Conservation (phyloP, 2,113 vertebrate species). For the Amphilophus citrinellus region DNA sequence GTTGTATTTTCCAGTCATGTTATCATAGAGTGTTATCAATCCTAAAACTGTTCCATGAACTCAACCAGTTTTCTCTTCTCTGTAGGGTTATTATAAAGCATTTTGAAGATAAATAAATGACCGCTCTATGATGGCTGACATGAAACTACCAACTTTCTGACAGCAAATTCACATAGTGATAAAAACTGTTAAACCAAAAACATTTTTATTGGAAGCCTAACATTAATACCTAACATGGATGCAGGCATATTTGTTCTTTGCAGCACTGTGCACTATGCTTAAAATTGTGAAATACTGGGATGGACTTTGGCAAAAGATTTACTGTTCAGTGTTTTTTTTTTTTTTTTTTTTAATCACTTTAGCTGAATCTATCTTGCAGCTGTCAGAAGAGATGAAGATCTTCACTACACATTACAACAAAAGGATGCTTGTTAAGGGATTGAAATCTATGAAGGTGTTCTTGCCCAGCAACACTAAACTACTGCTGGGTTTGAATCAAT, state of each 20-base stretch:
- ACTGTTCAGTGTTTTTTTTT: neutral
- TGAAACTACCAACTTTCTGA: neutral
- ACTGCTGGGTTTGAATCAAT: neutral
- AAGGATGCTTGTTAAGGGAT: neutral
- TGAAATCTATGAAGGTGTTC: neutral
- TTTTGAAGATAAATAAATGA: neutral
- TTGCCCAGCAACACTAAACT: neutral
- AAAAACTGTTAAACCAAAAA: neutral
- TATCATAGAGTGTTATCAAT: neutral
- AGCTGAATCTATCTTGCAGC: neutral
- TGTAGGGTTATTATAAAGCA: neutral
- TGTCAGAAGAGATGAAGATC: neutral
- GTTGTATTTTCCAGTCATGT: neutral
- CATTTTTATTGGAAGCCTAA: neutral
- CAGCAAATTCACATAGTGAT: neutral
- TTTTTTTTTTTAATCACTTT: neutral
- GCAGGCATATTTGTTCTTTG: neutral
- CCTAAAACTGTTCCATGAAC: neutral
- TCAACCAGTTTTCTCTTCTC: rapidly evolving
- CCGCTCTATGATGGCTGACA: rapidly evolving
- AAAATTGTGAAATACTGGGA: neutral
- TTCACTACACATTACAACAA: neutral
- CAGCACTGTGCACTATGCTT: neutral
- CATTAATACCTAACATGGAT: neutral
- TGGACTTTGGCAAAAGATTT: neutral